Conservation (phyloP, 2,797 vertebrate genomes). For the Pangasius djambal region DNA sequence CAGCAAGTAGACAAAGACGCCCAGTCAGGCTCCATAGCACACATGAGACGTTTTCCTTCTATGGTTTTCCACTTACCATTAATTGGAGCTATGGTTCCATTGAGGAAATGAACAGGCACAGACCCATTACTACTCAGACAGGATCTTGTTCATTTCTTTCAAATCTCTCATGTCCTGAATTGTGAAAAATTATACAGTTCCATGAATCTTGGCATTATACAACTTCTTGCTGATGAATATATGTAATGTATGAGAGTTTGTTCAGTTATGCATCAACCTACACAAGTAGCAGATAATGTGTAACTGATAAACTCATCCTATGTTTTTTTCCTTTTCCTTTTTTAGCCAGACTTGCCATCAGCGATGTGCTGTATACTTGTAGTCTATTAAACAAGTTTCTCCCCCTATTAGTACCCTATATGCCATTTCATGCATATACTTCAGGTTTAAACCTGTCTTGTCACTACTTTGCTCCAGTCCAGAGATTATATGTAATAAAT, state of each 20-base stretch:
- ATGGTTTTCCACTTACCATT: conserved; percentile 32
- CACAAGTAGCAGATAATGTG: neutral
- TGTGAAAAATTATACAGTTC: neutral
- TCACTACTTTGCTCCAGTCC: neutral
- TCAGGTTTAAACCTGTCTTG: neutral
- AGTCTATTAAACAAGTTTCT: neutral
- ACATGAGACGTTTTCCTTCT: conserved; percentile 9
- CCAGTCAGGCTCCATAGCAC: conserved; percentile 7
- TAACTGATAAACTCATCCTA: neutral
- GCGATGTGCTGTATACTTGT: neutral
- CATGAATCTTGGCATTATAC: neutral
- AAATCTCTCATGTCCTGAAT: conserved; percentile 1
- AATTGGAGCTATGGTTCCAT: conserved; percentile 16
- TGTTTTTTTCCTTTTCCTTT: too few species aligned
- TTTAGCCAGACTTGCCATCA: neutral
- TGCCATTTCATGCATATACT: neutral
- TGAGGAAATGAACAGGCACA: conserved; percentile 30
- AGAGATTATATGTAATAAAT: neutral
- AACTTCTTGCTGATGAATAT: neutral
- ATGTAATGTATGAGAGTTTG: neutral
- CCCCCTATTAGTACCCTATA: neutral
- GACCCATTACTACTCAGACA: neutral
- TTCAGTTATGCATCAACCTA: neutral
- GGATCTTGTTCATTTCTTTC: neutral
- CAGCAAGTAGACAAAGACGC: conserved; percentile 18